phyloP scores from a whole-genome alignment of 2,113 vertebrate species.

The Orcinus orca region DNA sequence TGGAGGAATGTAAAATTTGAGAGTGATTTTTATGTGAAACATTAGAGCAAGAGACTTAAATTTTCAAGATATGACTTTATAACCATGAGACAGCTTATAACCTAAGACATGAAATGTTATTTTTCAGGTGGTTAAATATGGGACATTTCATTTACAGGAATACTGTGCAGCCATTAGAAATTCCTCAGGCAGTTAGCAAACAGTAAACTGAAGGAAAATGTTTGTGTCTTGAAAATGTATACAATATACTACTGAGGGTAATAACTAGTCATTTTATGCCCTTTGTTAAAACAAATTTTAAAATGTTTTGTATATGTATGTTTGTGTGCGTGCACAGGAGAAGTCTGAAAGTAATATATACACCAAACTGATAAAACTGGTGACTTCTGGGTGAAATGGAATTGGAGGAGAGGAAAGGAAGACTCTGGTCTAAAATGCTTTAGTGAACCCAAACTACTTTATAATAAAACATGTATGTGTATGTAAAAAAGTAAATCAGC shows the following conservation, averaged over 20 bases:
- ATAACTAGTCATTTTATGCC: neutral
- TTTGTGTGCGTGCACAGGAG: neutral
- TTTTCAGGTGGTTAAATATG: neutral
- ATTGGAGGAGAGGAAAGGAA: neutral
- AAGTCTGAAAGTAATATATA: neutral
- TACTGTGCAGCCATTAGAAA: neutral
- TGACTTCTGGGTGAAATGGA: neutral
- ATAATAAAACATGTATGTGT: neutral
- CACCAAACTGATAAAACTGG: neutral
- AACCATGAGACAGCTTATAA: neutral
- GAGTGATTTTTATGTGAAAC: slow-evolving; percentile 27
- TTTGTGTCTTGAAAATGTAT: neutral
- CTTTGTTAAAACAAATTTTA: neutral
- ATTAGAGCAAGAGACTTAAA: neutral
- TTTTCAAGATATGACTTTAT: neutral
- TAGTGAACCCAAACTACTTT: neutral
- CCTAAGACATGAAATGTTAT: neutral
- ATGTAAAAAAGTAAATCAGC: neutral
- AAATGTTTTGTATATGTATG: neutral
- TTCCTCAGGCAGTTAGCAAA: neutral
- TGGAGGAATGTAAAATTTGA: neutral
- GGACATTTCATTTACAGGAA: slow-evolving; percentile 1
- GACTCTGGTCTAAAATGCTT: neutral
- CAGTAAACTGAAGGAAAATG: neutral
- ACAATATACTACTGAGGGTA: neutral